These are phyloP conservation scores for Schizaphis graminum DNA, from an alignment of 2,888 invertebrate genomes.

Conservation along the genomic window DNA sequence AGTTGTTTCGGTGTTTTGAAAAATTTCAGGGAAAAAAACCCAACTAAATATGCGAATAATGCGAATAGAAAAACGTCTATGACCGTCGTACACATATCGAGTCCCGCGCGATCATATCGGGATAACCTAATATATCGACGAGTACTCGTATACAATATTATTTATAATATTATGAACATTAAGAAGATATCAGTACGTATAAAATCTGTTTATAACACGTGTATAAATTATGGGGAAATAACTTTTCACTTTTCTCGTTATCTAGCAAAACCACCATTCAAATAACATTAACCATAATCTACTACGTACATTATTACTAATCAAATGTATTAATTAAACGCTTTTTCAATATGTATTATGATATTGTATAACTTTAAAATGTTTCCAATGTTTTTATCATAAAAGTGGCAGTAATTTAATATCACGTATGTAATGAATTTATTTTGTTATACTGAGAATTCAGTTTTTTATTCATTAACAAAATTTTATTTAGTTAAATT, in stretches of 20 bases:
- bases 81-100: background rate
- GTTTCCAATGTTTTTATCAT: background rate
- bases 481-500: too few relatives aligned
- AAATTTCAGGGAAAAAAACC: background rate
- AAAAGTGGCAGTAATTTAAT: background rate
- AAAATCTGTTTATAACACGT: background rate
- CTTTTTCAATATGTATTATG: background rate
- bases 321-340: background rate
- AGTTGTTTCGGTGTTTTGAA: background rate
- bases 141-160: background rate
- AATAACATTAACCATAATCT: background rate
- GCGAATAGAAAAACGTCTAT: background rate
- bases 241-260: background rate
- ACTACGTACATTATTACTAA: background rate
- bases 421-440: too few relatives aligned
- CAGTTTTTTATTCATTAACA: too few relatives aligned
- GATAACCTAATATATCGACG: background rate
- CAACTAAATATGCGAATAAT: background rate
- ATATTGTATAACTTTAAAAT: background rate
- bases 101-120: background rate
- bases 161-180: background rate
- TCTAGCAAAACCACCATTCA: background rate
- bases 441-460: too few relatives aligned
- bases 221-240: background rate
- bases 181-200: background rate